These are phyloP conservation scores for Atopsyche davidsoni DNA, from an alignment of 1,140 invertebrate genomes.

Conservation along the genomic window DNA sequence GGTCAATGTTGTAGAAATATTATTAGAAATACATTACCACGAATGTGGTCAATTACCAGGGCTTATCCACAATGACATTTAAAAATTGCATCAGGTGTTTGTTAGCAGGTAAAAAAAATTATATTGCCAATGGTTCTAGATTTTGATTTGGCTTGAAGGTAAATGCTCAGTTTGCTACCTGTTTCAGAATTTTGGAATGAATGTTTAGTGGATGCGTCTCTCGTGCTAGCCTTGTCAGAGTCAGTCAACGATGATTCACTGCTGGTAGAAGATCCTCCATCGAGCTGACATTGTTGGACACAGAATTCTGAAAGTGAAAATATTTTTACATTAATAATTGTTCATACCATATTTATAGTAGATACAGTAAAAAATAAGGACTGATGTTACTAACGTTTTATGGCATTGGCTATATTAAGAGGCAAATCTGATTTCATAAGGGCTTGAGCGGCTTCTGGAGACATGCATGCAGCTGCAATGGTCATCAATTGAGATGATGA, in stretches of 20 bases:
- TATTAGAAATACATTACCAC: no score
- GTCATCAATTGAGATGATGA: conserved; percentile 63
- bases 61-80: no score
- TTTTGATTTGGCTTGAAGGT: no score
- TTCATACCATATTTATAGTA: neutral
- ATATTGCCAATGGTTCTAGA: no score
- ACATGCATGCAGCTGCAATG: conserved; percentile 69
- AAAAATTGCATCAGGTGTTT: no score
- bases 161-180: no score
- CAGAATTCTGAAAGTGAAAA: conserved; percentile 26
- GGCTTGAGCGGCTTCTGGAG: conserved; percentile 64
- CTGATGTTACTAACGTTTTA: conserved; percentile 33
- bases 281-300: conserved; percentile 15
- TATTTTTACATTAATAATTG: neutral
- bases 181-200: no score
- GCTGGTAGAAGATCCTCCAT: conserved; percentile 4
- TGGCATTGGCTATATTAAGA: conserved; percentile 34
- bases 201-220: no score
- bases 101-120: no score
- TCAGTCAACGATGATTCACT: conserved; percentile 17
- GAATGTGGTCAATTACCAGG: no score
- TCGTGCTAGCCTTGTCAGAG: conserved; percentile 12
- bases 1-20: no score
- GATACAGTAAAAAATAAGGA: no score
- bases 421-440: conserved; percentile 73